A percentile compares a stretch with the other conserved stretches of the same genome.
Conservation (phyloP, 2,113 vertebrate species). For the Paramisgurnus dabryanus region DNA sequence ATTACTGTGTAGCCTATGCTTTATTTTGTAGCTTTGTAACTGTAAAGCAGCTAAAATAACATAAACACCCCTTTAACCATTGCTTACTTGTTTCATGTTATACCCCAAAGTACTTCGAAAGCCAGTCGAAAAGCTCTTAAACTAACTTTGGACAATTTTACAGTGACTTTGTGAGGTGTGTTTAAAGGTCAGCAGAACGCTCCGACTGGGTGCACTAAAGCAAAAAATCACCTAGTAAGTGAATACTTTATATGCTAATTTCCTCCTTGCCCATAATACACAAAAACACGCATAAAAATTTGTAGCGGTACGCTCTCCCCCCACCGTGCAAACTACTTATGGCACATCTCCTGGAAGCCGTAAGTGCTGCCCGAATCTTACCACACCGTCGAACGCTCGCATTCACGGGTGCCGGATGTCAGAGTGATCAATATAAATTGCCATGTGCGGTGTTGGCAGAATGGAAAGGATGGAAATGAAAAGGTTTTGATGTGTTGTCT, state of each 20-base stretch:
- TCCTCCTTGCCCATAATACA: constrained; percentile 41
- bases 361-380: constrained; percentile 42
- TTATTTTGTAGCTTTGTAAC: background rate
- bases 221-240: constrained; percentile 65
- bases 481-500: constrained; percentile 58
- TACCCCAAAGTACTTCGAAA: constrained; percentile 1
- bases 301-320: constrained; percentile 24
- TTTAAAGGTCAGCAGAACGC: constrained; percentile 59
- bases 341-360: constrained; percentile 59
- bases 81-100: background rate
- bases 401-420: constrained; percentile 60
- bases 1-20: too few relatives aligned
- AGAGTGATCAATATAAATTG: constrained; percentile 62
- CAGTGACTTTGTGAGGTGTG: constrained; percentile 48
- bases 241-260: constrained; percentile 77
- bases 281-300: constrained; percentile 35
- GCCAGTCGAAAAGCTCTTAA: constrained; percentile 35
- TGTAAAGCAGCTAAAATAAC: background rate
- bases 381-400: constrained; percentile 57
- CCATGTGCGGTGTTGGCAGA: constrained; percentile 18
- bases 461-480: constrained; percentile 31
- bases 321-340: constrained; percentile 60
- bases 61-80: background rate
- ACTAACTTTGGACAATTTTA: constrained; percentile 37
- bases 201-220: constrained; percentile 69